Evolutionary conservation across 2,888 invertebrate genomes (phyloP).

Genomic region (Zelleria hepariella): DNA sequence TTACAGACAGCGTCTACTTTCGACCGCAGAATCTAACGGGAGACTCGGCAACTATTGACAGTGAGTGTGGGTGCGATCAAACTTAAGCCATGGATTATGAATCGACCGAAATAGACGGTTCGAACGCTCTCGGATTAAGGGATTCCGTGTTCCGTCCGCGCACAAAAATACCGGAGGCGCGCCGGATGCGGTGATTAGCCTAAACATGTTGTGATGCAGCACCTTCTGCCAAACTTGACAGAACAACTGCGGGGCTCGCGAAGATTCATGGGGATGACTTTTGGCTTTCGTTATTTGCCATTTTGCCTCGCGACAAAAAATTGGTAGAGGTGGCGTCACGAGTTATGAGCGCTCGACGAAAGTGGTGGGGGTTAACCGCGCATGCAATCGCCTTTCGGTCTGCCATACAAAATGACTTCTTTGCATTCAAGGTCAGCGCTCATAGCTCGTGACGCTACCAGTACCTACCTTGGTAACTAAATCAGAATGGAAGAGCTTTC

Average conservation of each 20-base stretch:
- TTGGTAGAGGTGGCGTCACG: too few relatives aligned
- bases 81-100: conserved; percentile 69
- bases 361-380: too few relatives aligned
- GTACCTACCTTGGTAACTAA: too few relatives aligned
- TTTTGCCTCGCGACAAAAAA: too few relatives aligned
- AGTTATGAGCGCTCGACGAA: too few relatives aligned
- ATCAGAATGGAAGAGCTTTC: too few relatives aligned
- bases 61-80: conserved; percentile 71
- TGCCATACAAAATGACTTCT: too few relatives aligned
- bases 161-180: conserved; percentile 67
- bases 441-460: too few relatives aligned
- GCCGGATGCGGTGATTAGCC: conserved; percentile 70
- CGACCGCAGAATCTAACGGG: conserved; percentile 64
- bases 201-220: conserved; percentile 60
- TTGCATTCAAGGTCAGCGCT: too few relatives aligned
- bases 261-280: not conserved
- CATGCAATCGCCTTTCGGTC: too few relatives aligned
- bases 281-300: too few relatives aligned
- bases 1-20: conserved; percentile 26
- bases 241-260: conserved; percentile 2
- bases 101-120: conserved; percentile 71
- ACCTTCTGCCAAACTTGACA: conserved; percentile 20
- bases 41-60: conserved; percentile 70
- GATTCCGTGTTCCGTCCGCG: conserved; percentile 67
- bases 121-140: conserved; percentile 68